A percentile compares a stretch with the other conserved stretches of the same genome.
These are phyloP conservation scores for Condylura cristata DNA, from an alignment of 2,113 vertebrate species.

Conservation along the genomic window DNA sequence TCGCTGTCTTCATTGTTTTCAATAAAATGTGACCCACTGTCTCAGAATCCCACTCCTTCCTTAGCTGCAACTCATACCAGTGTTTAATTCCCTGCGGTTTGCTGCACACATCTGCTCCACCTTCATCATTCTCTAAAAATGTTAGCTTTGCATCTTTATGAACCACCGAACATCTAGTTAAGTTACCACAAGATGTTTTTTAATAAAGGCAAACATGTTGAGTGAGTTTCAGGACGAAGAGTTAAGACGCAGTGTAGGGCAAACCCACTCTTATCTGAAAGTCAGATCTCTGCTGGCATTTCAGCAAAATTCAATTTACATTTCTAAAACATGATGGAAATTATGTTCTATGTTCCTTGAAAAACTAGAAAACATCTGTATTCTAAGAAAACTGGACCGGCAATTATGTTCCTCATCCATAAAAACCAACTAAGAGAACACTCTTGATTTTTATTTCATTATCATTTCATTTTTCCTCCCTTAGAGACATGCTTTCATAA, in stretches of 20 bases:
- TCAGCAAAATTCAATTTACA: slow-evolving; percentile 31
- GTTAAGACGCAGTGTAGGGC: not conserved
- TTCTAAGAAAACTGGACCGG: not conserved
- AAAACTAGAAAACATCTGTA: not conserved
- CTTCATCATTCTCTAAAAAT: slow-evolving; percentile 33
- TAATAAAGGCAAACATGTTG: slow-evolving; percentile 47
- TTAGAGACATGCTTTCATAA: not conserved
- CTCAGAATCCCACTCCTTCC: slow-evolving; percentile 28
- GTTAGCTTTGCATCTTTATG: slow-evolving; percentile 33
- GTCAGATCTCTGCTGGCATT: not conserved
- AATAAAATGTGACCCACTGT: slow-evolving; percentile 21
- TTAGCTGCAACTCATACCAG: not conserved
- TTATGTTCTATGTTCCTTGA: not conserved
- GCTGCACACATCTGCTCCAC: not conserved
- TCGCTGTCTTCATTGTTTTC: not conserved
- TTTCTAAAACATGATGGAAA: not conserved
- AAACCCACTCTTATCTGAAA: not conserved
- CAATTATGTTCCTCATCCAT: not conserved
- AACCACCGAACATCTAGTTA: slow-evolving; percentile 9
- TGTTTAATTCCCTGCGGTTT: slow-evolving; percentile 18
- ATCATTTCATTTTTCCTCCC: not conserved
- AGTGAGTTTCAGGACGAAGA: not conserved
- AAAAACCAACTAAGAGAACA: not conserved
- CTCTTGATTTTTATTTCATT: not conserved
- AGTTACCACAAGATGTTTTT: slow-evolving; percentile 41